phyloP scores from a whole-genome alignment of 2,888 invertebrate species.

The Litoditis marina region DNA sequence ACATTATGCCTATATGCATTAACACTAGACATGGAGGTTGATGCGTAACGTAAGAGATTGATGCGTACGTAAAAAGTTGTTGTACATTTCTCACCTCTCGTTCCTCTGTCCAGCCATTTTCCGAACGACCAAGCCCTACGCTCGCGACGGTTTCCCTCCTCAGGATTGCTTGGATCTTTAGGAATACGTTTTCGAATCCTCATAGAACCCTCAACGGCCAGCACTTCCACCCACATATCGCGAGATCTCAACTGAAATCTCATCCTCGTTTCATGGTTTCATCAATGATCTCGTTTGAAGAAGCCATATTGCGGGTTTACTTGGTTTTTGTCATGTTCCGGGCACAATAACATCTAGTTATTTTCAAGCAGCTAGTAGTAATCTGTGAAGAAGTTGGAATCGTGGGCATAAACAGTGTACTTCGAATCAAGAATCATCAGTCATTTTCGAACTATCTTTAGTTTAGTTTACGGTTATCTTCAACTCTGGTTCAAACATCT shows the following conservation, averaged over 20 bases:
- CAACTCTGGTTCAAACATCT: not conserved
- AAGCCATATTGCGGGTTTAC: too few relatives aligned
- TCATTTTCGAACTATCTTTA: not conserved
- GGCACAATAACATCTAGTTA: too few relatives aligned
- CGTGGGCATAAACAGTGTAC: too few relatives aligned
- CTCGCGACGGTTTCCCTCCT: constrained; percentile 10
- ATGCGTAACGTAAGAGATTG: not conserved
- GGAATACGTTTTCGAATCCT: constrained; percentile 17
- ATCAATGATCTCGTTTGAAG: too few relatives aligned
- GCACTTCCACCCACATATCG: constrained; percentile 41
- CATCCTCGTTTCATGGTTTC: not conserved
- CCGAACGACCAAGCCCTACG: constrained; percentile 43
- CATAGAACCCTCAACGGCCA: constrained; percentile 29
- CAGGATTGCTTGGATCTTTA: constrained; percentile 3
- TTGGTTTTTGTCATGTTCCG: too few relatives aligned
- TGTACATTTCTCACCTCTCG: constrained; percentile 19
- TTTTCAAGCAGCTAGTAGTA: too few relatives aligned
- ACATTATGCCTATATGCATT: too few relatives aligned
- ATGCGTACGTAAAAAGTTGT: too few relatives aligned
- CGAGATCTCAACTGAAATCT: constrained; percentile 31
- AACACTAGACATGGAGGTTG: too few relatives aligned
- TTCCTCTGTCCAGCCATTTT: constrained; percentile 29
- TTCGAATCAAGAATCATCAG: constrained; percentile 11
- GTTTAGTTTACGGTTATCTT: not conserved
- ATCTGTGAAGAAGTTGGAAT: too few relatives aligned